phyloP scores from a whole-genome alignment of 2,797 vertebrate genomes.

The Enteromius viviparus region DNA sequence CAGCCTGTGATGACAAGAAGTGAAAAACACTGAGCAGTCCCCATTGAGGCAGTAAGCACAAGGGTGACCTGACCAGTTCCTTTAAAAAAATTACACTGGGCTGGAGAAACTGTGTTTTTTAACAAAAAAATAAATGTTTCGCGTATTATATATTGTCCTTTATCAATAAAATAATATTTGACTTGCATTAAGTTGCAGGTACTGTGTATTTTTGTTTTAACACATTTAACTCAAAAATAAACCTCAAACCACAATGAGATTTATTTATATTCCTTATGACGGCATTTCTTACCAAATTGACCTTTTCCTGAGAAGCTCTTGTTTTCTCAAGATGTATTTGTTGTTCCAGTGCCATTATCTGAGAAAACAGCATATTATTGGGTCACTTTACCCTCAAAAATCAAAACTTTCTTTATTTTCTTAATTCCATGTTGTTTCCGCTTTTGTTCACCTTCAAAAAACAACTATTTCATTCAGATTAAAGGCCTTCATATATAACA shows the following conservation, averaged over 20 bases:
- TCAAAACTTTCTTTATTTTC: neutral
- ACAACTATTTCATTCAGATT: neutral
- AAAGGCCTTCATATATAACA: neutral
- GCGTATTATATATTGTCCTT: neutral
- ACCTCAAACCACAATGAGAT: neutral
- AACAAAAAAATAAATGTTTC: neutral
- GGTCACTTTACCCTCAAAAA: neutral
- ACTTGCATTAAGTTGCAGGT: neutral
- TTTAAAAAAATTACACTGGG: neutral
- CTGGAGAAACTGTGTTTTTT: neutral
- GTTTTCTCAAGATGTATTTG: conserved; percentile 38
- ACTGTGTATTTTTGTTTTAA: neutral
- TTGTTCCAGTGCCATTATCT: conserved; percentile 32
- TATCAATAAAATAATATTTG: neutral
- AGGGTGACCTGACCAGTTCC: neutral
- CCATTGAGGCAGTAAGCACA: neutral
- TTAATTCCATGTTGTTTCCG: neutral
- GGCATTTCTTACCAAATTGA: conserved; percentile 19
- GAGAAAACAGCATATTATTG: neutral
- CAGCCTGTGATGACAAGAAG: conserved; percentile 68
- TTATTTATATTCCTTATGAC: neutral
- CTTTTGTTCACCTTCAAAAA: neutral
- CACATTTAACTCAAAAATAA: neutral
- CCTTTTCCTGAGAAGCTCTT: conserved; percentile 14
- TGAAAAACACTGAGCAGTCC: neutral